Conservation (phyloP, 2,113 vertebrate species). For the Channa maculata region DNA sequence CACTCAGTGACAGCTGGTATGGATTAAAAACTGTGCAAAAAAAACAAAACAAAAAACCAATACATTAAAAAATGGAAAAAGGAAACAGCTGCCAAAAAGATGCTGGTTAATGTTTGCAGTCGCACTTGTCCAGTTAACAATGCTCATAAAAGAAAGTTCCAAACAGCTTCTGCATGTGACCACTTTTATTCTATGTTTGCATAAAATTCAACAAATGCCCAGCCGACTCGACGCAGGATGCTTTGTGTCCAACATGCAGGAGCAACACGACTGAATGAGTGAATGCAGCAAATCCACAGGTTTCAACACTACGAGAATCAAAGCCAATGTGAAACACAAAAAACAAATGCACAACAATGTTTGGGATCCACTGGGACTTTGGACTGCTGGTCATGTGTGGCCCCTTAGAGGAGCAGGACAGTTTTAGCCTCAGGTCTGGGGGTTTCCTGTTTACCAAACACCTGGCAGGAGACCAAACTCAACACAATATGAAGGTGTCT, state of each 20-base stretch:
- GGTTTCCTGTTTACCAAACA: conserved; percentile 55
- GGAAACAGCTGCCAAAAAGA: not conserved
- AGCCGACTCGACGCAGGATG: not conserved
- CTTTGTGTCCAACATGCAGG: not conserved
- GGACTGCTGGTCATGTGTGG: not conserved
- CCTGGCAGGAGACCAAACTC: conserved; percentile 38
- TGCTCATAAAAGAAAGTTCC: conserved; percentile 2
- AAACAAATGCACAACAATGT: not conserved
- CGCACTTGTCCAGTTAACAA: not conserved
- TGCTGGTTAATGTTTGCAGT: not conserved
- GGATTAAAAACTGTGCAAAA: too few species aligned
- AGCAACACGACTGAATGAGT: too few species aligned
- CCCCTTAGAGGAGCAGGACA: not conserved
- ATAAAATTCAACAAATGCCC: conserved; percentile 4
- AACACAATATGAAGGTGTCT: conserved; percentile 21
- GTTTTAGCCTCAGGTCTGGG: not conserved
- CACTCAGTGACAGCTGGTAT: too few species aligned
- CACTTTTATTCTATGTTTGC: conserved; percentile 23
- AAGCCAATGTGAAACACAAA: not conserved
- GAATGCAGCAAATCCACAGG: too few species aligned
- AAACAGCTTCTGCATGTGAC: conserved; percentile 24
- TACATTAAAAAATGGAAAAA: not conserved
- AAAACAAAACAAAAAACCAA: too few species aligned
- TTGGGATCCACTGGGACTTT: not conserved
- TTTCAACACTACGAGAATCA: too few species aligned